Percentiles rank a stretch among this genome's conserved stretches.
phyloP scores from a whole-genome alignment of 2,113 vertebrate species.

The Notothenia rossii region DNA sequence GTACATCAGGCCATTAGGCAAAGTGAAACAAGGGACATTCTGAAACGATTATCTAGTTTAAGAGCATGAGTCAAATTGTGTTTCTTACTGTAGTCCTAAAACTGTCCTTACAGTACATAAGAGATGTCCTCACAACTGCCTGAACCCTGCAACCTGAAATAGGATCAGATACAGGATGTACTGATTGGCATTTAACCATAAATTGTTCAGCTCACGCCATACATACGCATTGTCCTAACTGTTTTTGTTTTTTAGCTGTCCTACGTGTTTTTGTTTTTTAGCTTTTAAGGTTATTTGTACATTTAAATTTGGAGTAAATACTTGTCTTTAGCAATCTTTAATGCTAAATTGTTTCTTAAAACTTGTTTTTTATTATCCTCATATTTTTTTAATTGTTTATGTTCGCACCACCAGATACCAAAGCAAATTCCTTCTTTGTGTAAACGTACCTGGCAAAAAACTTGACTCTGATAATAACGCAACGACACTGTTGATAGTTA shows the following conservation, averaged over 20 bases:
- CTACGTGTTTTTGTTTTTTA: no score
- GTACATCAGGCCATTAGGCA: background rate
- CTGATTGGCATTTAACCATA: background rate
- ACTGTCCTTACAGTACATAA: background rate
- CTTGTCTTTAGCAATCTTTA: no score
- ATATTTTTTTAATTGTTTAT: no score
- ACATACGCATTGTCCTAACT: no score
- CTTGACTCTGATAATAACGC: background rate
- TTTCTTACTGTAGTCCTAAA: background rate
- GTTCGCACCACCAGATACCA: no score
- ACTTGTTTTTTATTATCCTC: no score
- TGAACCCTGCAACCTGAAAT: background rate
- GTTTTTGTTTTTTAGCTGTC: no score
- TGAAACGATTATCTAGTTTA: background rate
- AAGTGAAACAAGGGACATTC: conserved; percentile 4
- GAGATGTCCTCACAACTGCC: background rate
- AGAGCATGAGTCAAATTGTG: background rate
- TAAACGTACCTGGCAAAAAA: no score
- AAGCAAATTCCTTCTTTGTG: no score
- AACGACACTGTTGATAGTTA: background rate
- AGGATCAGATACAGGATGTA: background rate
- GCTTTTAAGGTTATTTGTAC: no score
- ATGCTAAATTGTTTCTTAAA: no score
- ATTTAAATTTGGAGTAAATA: no score
- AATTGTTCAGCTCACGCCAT: background rate